A percentile compares a stretch with the other conserved stretches of the same genome.
Evolutionary conservation across 2,888 invertebrate genomes (phyloP).

Genomic region (Lingula anatina): DNA sequence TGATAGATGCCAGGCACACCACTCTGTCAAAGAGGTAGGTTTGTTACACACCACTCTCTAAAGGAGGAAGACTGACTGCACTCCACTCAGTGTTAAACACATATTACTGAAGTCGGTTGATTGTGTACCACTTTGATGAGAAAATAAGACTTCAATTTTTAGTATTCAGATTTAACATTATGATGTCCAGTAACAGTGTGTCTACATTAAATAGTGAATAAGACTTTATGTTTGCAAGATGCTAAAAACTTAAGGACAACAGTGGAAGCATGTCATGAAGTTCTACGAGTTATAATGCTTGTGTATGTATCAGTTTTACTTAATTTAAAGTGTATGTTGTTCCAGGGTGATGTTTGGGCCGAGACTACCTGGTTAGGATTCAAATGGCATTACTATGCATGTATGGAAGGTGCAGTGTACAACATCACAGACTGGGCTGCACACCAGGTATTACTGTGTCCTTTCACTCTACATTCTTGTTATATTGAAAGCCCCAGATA

Average conservation of each 20-base stretch:
- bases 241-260: too few relatives aligned
- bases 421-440: slow-evolving; percentile 97
- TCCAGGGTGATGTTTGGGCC: slow-evolving; percentile 91
- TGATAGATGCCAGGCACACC: slow-evolving; percentile 57
- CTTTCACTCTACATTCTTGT: background rate
- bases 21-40: slow-evolving; percentile 48
- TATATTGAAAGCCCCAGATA: background rate
- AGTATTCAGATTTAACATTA: too few relatives aligned
- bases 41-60: background rate
- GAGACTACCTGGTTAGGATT: slow-evolving; percentile 82
- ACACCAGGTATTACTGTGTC: slow-evolving; percentile 80
- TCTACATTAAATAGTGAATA: too few relatives aligned
- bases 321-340: too few relatives aligned
- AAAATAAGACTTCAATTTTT: background rate
- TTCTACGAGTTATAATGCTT: too few relatives aligned
- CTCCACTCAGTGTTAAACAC: background rate
- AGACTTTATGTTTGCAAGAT: too few relatives aligned
- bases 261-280: too few relatives aligned
- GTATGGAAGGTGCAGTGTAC: slow-evolving; percentile 93
- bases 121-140: background rate
- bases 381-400: slow-evolving; percentile 90
- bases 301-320: too few relatives aligned
- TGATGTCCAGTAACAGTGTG: too few relatives aligned
- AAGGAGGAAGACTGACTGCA: background rate
- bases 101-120: background rate